Evolutionary conservation across 2,888 invertebrate genomes (phyloP), one percentile per base, ranked within the genome.

Genomic region (Polyommatus icarus): DNA sequence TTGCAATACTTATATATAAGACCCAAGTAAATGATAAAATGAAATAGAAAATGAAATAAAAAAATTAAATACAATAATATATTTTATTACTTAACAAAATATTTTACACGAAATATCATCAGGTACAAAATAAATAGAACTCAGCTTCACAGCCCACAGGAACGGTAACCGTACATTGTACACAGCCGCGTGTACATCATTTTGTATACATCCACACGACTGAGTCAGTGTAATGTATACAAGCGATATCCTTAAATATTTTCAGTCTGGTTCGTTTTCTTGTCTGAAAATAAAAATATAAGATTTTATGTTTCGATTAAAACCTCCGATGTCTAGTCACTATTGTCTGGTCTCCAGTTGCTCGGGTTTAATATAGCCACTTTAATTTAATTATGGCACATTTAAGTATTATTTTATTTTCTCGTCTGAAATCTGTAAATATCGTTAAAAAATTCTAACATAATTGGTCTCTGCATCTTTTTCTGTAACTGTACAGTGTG

Each of bases 71-170:
- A 59, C 20, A n/a, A n/a, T 10, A 3, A 59, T 5, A 57, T 46
- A n/a, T 57, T 40, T 40, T 32, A 72, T 20, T 72, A 40, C 72
- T 32, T 72, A 71, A 1, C 71, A 36, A 40, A 72, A 20, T 72
- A 72, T 72, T 40, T 15, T 36, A 71, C 29, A 40, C 40, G 10
- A 72, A 36, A 40, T 40, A 72, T n/a, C 32, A 72, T 72, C 72
- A 72, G 72, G 72, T 72, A 72, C 72, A 72, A 40, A 40, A 72
- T 72, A 71, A 71, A 71, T 18, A 71, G 32, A 71, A 32, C 18
- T 71, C 36, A 59, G 24, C 20, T 40, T 72, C n/a, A 72, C 40
- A n/a, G 36, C 59, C 59, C 3, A 20, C 59, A 59, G 59, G 20
- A 20, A 8, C 59, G 10, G 20, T 24, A 10, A 61, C 12, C 10